A percentile compares a stretch with the other conserved stretches of the same genome.
Evolutionary conservation across 2,888 invertebrate genomes (phyloP).

Genomic region (Diploptera punctata): DNA sequence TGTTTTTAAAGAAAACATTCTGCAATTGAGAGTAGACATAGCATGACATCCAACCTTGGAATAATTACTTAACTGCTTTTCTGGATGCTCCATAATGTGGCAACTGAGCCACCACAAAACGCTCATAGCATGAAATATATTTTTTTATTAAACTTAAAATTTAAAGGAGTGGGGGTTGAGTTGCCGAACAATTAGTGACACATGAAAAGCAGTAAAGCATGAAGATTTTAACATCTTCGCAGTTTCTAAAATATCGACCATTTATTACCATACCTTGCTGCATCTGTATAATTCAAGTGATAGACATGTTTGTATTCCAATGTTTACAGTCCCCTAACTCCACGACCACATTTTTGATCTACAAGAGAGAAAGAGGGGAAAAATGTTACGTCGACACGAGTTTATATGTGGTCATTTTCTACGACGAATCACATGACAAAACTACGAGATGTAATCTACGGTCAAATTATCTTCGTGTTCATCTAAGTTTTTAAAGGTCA

Average conservation of each 20-base stretch:
- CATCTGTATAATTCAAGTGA: slow-evolving; percentile 11
- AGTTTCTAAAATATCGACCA: not conserved
- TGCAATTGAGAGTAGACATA: too few relatives aligned
- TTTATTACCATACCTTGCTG: slow-evolving; percentile 4
- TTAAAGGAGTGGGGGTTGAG: too few relatives aligned
- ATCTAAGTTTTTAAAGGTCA: slow-evolving; percentile 16
- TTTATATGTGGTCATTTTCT: slow-evolving; percentile 22
- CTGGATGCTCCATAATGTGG: too few relatives aligned
- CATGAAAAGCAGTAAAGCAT: too few relatives aligned
- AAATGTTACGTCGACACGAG: slow-evolving; percentile 18
- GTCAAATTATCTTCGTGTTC: slow-evolving; percentile 6
- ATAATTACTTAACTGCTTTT: too few relatives aligned
- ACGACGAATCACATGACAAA: slow-evolving; percentile 18
- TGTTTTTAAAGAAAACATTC: too few relatives aligned
- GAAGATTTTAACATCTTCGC: not conserved
- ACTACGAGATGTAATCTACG: slow-evolving; percentile 27
- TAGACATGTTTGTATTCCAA: slow-evolving; percentile 35
- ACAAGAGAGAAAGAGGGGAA: slow-evolving; percentile 33
- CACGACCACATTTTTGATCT: slow-evolving; percentile 36
- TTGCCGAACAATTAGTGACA: too few relatives aligned
- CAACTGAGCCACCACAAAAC: too few relatives aligned
- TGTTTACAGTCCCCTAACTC: slow-evolving; percentile 38
- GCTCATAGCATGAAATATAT: too few relatives aligned
- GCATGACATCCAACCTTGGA: too few relatives aligned
- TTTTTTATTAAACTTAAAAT: too few relatives aligned